Conservation (phyloP, 2,888 invertebrate genomes). For the Synanthedon myopaeformis region DNA sequence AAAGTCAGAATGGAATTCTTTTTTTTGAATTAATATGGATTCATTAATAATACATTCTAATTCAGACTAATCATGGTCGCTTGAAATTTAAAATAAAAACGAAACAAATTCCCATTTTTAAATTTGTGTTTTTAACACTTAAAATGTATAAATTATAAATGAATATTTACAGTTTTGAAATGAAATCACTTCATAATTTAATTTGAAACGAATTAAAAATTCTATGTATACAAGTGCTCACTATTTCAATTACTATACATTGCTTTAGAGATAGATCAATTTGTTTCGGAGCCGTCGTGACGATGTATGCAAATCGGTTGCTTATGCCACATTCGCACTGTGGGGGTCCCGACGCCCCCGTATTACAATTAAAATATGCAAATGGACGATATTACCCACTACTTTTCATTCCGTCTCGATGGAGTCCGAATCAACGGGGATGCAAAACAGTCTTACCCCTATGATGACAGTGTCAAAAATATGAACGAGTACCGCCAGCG, state of each 20-base stretch:
- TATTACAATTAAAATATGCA: constrained; percentile 69
- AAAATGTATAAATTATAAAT: no score
- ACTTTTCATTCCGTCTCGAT: constrained; percentile 59
- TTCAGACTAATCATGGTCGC: no score
- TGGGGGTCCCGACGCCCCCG: constrained; percentile 33
- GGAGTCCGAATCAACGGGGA: constrained; percentile 39
- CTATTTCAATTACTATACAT: constrained; percentile 18
- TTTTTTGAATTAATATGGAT: no score
- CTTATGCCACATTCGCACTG: constrained; percentile 53
- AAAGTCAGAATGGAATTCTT: no score
- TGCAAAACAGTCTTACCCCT: constrained; percentile 17
- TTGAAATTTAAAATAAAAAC: no score
- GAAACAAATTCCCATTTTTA: no score
- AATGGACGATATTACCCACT: constrained; percentile 61
- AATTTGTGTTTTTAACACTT: no score
- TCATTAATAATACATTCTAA: no score
- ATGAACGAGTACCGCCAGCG: constrained; percentile 14
- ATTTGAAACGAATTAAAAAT: no score
- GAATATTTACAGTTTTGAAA: no score
- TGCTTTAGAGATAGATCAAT: constrained; percentile 46
- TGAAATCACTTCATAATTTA: no score
- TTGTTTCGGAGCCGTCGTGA: constrained; percentile 30
- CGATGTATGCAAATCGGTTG: constrained; percentile 55
- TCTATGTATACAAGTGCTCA: not conserved
- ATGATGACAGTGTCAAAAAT: constrained; percentile 38